Evolutionary conservation across 2,888 invertebrate species (phyloP).

Genomic region (Orthosia gothica): DNA sequence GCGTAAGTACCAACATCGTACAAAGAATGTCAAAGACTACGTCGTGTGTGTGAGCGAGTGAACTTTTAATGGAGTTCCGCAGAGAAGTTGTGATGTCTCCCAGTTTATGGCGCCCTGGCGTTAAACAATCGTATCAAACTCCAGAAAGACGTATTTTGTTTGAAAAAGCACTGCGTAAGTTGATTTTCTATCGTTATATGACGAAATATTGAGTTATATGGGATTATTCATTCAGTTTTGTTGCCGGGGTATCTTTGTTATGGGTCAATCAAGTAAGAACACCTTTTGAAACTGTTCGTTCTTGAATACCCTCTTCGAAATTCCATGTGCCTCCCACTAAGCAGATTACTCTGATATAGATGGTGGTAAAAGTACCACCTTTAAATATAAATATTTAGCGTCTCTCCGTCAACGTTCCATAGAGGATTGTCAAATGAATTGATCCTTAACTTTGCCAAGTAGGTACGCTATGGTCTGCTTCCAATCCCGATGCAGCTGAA

Average conservation of each 20-base stretch:
- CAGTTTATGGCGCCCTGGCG: constrained; percentile 25
- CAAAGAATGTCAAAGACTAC: constrained; percentile 33
- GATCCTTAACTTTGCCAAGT: too few relatives aligned
- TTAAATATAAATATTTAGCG: too few relatives aligned
- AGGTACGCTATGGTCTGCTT: too few relatives aligned
- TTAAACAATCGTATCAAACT: constrained; percentile 47
- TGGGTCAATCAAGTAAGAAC: background rate
- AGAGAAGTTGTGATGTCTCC: constrained; percentile 56
- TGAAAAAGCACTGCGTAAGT: background rate
- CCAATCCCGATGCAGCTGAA: too few relatives aligned
- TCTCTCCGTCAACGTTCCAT: too few relatives aligned
- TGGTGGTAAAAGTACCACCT: too few relatives aligned
- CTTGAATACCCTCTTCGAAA: too few relatives aligned
- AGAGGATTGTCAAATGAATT: too few relatives aligned
- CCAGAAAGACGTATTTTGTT: constrained; percentile 15
- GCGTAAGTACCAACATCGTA: background rate
- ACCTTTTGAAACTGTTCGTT: background rate
- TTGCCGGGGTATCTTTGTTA: background rate
- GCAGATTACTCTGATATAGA: too few relatives aligned
- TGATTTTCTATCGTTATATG: constrained; percentile 17
- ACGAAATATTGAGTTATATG: constrained; percentile 15
- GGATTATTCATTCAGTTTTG: constrained; percentile 1
- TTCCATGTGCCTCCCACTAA: too few relatives aligned
- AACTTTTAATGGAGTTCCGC: constrained; percentile 65
- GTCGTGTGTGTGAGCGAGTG: constrained; percentile 26